These are phyloP conservation scores for Cavia porcellus DNA, from an alignment of 2,113 vertebrate genomes.

Conservation along the genomic window DNA sequence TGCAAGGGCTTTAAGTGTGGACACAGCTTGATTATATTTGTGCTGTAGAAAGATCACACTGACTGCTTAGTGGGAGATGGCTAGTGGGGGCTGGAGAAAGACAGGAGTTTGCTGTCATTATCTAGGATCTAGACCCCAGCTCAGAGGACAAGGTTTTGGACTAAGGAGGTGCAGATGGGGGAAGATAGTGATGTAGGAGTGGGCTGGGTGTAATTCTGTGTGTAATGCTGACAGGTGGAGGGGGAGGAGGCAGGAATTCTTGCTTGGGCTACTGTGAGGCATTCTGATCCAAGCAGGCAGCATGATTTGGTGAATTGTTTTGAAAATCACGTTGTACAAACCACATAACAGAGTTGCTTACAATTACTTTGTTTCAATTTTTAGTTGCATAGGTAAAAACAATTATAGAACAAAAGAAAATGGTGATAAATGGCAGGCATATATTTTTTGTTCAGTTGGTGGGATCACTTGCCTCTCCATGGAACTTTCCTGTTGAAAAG, in stretches of 20 bases:
- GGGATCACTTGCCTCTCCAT: background rate
- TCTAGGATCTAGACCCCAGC: background rate
- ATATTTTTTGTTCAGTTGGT: background rate
- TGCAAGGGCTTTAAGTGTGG: background rate
- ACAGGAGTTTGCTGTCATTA: background rate
- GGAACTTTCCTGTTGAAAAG: background rate
- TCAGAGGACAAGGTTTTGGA: background rate
- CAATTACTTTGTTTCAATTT: conserved; percentile 15
- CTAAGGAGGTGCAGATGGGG: background rate
- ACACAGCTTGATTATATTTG: background rate
- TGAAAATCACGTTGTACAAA: background rate
- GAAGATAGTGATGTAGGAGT: background rate
- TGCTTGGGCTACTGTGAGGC: background rate
- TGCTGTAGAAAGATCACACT: background rate
- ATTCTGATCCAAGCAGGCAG: background rate
- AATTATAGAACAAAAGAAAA: background rate
- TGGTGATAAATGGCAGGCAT: background rate
- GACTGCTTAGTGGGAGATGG: background rate
- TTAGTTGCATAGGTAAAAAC: conserved; percentile 10
- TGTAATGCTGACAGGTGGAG: background rate
- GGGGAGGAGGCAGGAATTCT: background rate
- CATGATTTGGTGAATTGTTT: fast-evolving
- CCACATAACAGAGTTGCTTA: background rate
- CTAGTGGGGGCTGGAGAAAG: fast-evolving
- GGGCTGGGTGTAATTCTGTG: background rate